Evolutionary conservation across 2,113 vertebrate genomes (phyloP).

Genomic region (Prunella fulvescens): DNA sequence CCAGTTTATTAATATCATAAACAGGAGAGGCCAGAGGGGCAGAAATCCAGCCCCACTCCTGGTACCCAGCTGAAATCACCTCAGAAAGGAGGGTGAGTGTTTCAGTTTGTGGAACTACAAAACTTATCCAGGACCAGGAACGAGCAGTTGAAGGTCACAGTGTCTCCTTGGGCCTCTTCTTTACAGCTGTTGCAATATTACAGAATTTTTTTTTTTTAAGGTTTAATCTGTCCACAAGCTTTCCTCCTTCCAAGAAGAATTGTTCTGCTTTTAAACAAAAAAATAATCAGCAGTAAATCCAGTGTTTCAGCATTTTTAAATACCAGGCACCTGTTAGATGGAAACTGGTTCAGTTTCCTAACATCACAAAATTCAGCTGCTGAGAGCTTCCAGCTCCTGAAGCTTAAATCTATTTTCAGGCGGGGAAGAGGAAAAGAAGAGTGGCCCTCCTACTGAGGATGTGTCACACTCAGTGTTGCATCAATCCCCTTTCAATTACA

Average conservation of each 20-base stretch:
- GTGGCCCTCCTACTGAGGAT: background rate
- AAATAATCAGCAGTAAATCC: background rate
- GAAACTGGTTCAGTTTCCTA: background rate
- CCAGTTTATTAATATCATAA: constrained; percentile 66
- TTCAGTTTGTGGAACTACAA: background rate
- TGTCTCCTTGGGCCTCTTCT: background rate
- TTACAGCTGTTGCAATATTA: background rate
- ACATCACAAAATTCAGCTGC: background rate
- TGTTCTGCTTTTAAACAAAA: background rate
- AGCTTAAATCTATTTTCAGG: background rate
- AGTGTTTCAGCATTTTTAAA: background rate
- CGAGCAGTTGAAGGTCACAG: background rate
- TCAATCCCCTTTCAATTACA: background rate
- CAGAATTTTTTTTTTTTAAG: background rate
- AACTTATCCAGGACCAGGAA: background rate
- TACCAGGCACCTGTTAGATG: background rate
- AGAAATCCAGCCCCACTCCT: constrained; percentile 10
- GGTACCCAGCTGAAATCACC: background rate
- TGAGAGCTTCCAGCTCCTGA: background rate
- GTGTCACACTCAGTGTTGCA: background rate
- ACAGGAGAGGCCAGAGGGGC: constrained; percentile 1
- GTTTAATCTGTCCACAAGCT: background rate
- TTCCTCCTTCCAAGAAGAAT: background rate
- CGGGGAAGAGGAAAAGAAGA: background rate
- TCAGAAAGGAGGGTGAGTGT: background rate